phyloP scores from a whole-genome alignment of 2,888 invertebrate species.

The Conus canariensis region DNA sequence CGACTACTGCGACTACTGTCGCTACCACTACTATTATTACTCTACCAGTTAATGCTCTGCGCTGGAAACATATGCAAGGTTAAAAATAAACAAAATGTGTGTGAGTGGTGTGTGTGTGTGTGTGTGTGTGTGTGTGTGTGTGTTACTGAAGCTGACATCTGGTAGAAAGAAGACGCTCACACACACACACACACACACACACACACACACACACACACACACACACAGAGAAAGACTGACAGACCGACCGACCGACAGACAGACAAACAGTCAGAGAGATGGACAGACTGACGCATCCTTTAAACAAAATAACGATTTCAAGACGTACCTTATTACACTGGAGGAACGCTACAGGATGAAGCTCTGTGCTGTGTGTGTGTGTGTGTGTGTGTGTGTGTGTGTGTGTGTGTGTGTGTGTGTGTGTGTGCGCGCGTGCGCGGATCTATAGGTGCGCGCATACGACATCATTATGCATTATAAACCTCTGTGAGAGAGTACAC shows the following conservation, averaged over 20 bases:
- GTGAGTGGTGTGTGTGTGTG: not conserved
- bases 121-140: not conserved
- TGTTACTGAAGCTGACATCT: not conserved
- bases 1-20: too few relatives aligned
- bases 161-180: too few relatives aligned
- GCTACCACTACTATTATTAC: too few relatives aligned
- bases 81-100: not conserved
- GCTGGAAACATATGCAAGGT: not conserved
- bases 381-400: not conserved
- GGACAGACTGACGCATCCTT: too few relatives aligned
- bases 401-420: not conserved
- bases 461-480: not conserved
- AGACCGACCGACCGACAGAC: too few relatives aligned
- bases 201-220: too few relatives aligned
- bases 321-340: too few relatives aligned
- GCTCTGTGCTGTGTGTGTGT: not conserved
- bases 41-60: not conserved
- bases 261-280: too few relatives aligned
- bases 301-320: too few relatives aligned
- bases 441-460: not conserved
- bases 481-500: not conserved
- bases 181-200: too few relatives aligned
- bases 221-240: too few relatives aligned
- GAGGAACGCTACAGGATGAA: not conserved
- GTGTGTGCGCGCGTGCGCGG: not conserved